Percentiles rank a stretch among this genome's conserved stretches.
Conservation (phyloP, 2,797 vertebrate genomes). For the Chaenodraco wilsoni region DNA sequence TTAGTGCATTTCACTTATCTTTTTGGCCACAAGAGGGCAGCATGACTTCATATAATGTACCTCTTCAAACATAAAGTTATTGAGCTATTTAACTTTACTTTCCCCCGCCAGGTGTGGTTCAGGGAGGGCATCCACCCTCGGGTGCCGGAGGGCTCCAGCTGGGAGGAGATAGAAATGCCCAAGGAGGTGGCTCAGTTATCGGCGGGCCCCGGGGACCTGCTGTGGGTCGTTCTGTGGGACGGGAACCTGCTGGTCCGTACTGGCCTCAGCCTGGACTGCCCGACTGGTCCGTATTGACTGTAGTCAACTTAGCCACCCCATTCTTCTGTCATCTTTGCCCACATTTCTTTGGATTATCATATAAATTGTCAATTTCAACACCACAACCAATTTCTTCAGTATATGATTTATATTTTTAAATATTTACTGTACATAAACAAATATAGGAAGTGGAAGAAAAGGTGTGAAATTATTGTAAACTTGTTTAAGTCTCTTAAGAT, state of each 20-base stretch:
- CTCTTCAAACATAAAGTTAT: not conserved
- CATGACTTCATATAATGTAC: constrained; percentile 31
- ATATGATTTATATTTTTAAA: not conserved
- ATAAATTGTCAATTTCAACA: not conserved
- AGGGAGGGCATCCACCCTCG: constrained; percentile 91
- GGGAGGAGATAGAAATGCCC: constrained; percentile 89
- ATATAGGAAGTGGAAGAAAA: not conserved
- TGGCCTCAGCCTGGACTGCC: constrained; percentile 91
- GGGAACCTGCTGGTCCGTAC: constrained; percentile 93
- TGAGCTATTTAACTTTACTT: not conserved
- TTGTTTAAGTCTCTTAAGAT: not conserved
- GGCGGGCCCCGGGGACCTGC: constrained; percentile 91
- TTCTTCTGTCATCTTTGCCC: not conserved
- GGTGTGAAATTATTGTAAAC: not conserved
- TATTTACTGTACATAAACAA: not conserved
- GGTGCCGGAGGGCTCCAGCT: constrained; percentile 91
- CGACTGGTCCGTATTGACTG: constrained; percentile 73
- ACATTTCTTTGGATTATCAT: not conserved
- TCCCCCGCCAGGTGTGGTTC: constrained; percentile 90
- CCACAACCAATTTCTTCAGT: not conserved
- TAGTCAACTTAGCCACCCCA: not conserved
- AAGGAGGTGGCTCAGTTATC: constrained; percentile 94
- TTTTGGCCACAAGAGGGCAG: constrained; percentile 74
- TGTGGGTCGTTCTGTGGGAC: constrained; percentile 97
- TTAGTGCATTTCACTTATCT: not conserved